A percentile compares a stretch with the other conserved stretches of the same genome.
phyloP scores from a whole-genome alignment of 2,113 vertebrate genomes.

The Phylloscopus whistleri region DNA sequence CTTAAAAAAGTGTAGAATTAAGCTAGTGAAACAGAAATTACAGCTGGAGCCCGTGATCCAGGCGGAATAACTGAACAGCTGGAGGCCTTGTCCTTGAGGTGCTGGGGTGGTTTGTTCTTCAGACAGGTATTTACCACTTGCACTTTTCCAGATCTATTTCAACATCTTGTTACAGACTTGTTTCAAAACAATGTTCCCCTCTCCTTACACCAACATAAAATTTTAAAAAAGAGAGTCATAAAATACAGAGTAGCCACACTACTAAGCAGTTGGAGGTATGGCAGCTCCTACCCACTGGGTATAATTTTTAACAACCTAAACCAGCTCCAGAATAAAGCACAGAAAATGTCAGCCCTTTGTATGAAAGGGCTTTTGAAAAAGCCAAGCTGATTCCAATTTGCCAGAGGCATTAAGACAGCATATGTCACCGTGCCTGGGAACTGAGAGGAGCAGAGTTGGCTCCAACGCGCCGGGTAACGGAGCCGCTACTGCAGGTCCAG shows the following conservation, averaged over 20 bases:
- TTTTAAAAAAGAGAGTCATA: neutral
- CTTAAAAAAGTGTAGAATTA: neutral
- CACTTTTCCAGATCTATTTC: constrained; percentile 1
- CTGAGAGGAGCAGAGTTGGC: neutral
- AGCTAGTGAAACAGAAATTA: constrained; percentile 7
- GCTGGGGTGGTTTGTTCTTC: neutral
- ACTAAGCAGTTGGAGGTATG: constrained; percentile 3
- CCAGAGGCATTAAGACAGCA: constrained; percentile 64
- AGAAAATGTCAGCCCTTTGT: constrained; percentile 67
- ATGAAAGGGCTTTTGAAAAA: constrained; percentile 63
- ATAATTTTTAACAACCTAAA: constrained; percentile 58
- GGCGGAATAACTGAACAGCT: constrained; percentile 20
- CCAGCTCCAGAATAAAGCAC: constrained; percentile 54
- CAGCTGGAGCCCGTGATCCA: neutral
- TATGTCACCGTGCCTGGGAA: constrained; percentile 59
- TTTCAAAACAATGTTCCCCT: constrained; percentile 18
- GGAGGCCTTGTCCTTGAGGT: constrained; percentile 27
- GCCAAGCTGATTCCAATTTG: constrained; percentile 63
- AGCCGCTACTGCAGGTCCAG: neutral
- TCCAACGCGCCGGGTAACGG: neutral
- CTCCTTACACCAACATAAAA: neutral
- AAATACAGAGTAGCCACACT: constrained; percentile 20
- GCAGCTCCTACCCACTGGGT: constrained; percentile 56
- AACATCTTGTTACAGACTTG: neutral
- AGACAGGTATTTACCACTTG: neutral